Base-by-base conservation (phyloP, 2,797 vertebrate species). In the Falco columbarius region DNA sequence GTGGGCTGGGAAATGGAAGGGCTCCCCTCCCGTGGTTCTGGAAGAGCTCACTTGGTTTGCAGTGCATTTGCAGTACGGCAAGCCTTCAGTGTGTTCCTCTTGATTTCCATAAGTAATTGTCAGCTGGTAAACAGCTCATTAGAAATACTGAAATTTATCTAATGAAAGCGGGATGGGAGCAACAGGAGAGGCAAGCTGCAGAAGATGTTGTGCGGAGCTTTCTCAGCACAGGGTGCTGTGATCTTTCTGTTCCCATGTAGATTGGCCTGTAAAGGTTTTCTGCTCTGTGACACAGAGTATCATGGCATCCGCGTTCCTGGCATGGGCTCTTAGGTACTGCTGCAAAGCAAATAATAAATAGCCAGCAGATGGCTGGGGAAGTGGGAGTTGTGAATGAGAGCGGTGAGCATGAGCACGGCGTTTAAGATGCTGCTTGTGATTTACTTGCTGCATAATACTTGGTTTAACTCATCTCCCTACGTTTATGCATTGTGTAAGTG, bases 81-180 rank as follows among this genome's bases (percentile, higher is more conserved):
- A 68, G 65, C 66, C 70, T 56, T 76, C 81, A 6, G 36, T 8
- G 23, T n/a, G 2, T 91, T 91, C 67, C 80, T 91, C 72, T 80
- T 84, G 54, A 93, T 97, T 93, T 94, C 90, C 94, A 24, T 92
- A 55, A 94, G 81, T 89, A 89, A 93, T 93, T 96, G 95, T 86
- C 92, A 96, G 86, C 87, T 72, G 86, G 89, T 89, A 95, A 96
- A 95, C 63, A 95, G 86, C 83, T 97, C 92, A n/a, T 97, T 95
- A 95, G 93, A 32, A 95, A 67, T n/a, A 54, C 79, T 77, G 22
- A 58, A 65, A 70, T 49, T 49, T 51, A 6, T 54, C 94, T 91
- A 58, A 66, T 23, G 71, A 79, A 29, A 79, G 20, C 38, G 38
- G 86, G 91, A 20, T 71, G 80, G 82, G 81, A 82, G 59, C 46